phyloP scores from a whole-genome alignment of 2,888 invertebrate species.

The Drosophila prolongata region DNA sequence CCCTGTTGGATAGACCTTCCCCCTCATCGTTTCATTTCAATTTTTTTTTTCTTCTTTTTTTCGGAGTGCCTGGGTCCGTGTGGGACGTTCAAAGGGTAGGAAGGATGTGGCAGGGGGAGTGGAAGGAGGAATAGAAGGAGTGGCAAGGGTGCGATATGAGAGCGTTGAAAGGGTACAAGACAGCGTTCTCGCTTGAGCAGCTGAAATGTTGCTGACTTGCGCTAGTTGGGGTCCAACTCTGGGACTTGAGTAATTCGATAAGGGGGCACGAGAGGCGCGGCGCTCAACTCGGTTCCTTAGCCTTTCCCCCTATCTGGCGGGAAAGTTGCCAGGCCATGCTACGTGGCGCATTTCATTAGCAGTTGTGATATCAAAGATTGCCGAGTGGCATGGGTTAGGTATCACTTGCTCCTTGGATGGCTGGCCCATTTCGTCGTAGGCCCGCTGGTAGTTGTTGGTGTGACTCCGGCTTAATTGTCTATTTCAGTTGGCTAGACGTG shows the following conservation, averaged over 20 bases:
- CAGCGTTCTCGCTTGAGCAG: constrained; percentile 54
- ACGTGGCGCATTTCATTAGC: constrained; percentile 79
- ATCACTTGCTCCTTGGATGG: constrained; percentile 10
- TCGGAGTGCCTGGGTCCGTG: constrained; percentile 35
- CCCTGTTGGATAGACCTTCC: constrained; percentile 59
- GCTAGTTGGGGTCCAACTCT: constrained; percentile 54
- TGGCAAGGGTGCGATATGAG: constrained; percentile 39
- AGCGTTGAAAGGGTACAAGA: constrained; percentile 79
- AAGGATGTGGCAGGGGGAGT: constrained; percentile 13
- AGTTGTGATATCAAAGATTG: constrained; percentile 56
- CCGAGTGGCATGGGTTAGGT: background rate
- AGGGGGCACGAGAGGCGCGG: constrained; percentile 32
- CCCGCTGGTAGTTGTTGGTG: constrained; percentile 48
- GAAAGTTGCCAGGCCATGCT: constrained; percentile 72
- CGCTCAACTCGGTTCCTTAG: constrained; percentile 20
- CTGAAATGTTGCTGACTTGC: constrained; percentile 80
- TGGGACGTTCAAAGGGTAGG: constrained; percentile 20
- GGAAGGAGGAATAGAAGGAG: constrained; percentile 22
- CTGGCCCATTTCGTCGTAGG: constrained; percentile 54
- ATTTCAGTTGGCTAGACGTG: constrained; percentile 47
- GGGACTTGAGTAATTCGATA: constrained; percentile 77
- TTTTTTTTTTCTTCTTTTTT: constrained; percentile 42
- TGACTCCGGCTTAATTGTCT: constrained; percentile 60
- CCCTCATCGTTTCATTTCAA: constrained; percentile 9
- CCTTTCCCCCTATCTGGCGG: constrained; percentile 25